Evolutionary conservation across 1,140 invertebrate species (phyloP).

Genomic region (Drosophila littoralis): DNA sequence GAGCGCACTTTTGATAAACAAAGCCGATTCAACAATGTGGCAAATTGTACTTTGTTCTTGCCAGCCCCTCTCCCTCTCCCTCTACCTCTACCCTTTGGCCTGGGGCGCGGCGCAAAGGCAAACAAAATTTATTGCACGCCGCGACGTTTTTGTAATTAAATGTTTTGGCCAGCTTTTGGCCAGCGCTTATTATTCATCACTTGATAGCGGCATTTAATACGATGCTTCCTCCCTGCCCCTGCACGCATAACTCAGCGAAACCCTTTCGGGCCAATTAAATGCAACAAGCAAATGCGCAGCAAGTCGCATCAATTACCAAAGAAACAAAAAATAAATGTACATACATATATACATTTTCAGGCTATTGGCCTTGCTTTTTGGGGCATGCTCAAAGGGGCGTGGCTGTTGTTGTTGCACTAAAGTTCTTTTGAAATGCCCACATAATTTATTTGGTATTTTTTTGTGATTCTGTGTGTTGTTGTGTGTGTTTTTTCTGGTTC

Average conservation of each 20-base stretch:
- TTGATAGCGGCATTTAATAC: conserved; percentile 48
- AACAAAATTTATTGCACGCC: conserved; percentile 74
- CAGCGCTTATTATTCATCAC: conserved; percentile 72
- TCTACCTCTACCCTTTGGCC: conserved; percentile 50
- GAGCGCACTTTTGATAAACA: conserved; percentile 65
- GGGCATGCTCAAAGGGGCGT: conserved; percentile 53
- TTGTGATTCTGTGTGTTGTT: conserved; percentile 20
- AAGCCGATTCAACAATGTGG: conserved; percentile 58
- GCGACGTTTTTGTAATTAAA: conserved; percentile 82
- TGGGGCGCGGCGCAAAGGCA: conserved; percentile 29
- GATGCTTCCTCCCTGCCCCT: background rate
- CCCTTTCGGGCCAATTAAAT: conserved; percentile 29
- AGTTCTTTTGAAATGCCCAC: conserved; percentile 73
- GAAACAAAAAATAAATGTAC: background rate
- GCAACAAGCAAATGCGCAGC: conserved; percentile 50
- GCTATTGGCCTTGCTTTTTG: conserved; percentile 50
- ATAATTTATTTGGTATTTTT: conserved; percentile 70
- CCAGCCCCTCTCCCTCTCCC: too few species aligned
- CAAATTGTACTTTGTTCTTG: conserved; percentile 43
- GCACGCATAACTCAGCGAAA: background rate
- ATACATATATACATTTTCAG: conserved; percentile 12
- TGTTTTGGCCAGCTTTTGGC: conserved; percentile 74
- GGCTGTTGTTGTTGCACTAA: conserved; percentile 41
- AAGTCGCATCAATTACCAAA: conserved; percentile 64
- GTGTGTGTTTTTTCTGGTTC: conserved; percentile 45